Evolutionary conservation across 37 sponge, comb jelly and placozoan species (phyloP), one percentile per base, ranked within the genome.

Genomic region (Cliona cf. orientalis): DNA sequence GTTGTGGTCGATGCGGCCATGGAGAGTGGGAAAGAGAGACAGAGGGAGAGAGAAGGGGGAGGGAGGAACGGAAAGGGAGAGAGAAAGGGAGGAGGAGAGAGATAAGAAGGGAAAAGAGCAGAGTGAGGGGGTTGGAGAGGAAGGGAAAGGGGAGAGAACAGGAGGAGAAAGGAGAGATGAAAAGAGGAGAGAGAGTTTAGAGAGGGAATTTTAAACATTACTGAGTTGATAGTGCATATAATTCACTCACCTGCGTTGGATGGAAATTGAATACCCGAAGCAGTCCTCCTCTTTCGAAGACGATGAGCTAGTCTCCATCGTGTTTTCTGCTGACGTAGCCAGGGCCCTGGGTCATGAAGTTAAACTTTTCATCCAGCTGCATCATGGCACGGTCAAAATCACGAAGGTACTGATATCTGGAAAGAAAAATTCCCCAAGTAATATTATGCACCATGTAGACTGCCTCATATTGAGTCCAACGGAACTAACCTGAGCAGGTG

Each of bases 251-350:
- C 73, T 72, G 46, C 25, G 69, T 74, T 35, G 94, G 91, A 76
- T 93, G 92, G 64, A 98, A 93, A 67, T 98, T 98, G 79, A 98
- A 95, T 4, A 91, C 69, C 65, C 88, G 95, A 42, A 93, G 58
- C 9, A 93, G 79, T 11, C 68, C 82, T 26, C 87, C 94, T 70
- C 98, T 58, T 77, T 98, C 98, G 68, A 92, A 95, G n/a, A 84
- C 94, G 22, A 98, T 78, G 45, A 98, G 45, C 61, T 95, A 93
- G 72, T 98, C 96, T 14, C 69, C 90, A 44, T 98, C 87, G 46
- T 98, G 94, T 28, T 88, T 93, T 22, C 86, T 75, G 85, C 92
- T 90, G 36, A 95, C 92, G 40, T 84, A 89, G 3, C 72, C 91
- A 3, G 71, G 69, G 2, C 78, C 88, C 39, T 76, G 36, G n/a